These are phyloP conservation scores for Heliconius congener DNA, from an alignment of 1,140 invertebrate species.

Conservation along the genomic window DNA sequence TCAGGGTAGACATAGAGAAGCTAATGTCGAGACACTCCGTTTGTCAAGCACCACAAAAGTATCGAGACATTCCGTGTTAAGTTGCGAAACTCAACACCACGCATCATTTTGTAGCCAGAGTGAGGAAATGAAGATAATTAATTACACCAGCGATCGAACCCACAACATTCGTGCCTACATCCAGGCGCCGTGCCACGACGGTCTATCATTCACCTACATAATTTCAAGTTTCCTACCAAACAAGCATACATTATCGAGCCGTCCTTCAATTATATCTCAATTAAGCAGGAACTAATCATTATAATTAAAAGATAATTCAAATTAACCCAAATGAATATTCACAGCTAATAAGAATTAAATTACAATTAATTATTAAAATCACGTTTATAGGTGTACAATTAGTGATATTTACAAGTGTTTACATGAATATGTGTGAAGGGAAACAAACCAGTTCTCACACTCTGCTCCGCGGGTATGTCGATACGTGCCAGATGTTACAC, in stretches of 20 bases:
- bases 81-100: too few relatives aligned
- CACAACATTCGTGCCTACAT: too few relatives aligned
- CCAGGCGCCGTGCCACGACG: too few relatives aligned
- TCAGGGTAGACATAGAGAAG: too few relatives aligned
- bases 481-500: background rate
- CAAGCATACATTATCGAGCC: background rate
- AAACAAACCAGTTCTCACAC: background rate
- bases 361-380: constrained; percentile 11
- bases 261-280: constrained; percentile 8
- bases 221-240: background rate
- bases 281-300: constrained; percentile 9
- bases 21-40: too few relatives aligned
- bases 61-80: too few relatives aligned
- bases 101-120: too few relatives aligned
- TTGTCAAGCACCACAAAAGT: too few relatives aligned
- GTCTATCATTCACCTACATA: background rate
- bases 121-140: too few relatives aligned
- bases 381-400: constrained; percentile 12
- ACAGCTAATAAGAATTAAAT: constrained; percentile 6
- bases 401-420: constrained; percentile 14
- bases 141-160: too few relatives aligned
- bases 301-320: constrained; percentile 14
- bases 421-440: background rate
- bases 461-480: background rate
- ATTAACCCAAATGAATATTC: constrained; percentile 4